Evolutionary conservation across 1,140 invertebrate species (phyloP).

Genomic region (Trachymyrmex cornetzi): DNA sequence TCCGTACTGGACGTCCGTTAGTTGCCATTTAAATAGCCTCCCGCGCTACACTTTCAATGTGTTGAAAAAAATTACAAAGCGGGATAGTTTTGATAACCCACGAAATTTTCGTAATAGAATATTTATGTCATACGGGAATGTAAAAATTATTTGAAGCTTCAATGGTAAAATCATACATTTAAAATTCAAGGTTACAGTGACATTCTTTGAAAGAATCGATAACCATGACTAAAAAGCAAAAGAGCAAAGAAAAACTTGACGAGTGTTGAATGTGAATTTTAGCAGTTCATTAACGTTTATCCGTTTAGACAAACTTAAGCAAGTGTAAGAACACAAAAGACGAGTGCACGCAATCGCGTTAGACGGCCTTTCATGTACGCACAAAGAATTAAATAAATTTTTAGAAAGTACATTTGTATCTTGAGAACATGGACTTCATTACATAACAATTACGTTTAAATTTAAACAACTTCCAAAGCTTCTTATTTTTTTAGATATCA

Average conservation of each 20-base stretch:
- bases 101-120: neutral
- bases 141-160: neutral
- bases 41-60: neutral
- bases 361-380: constrained; percentile 5
- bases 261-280: constrained; percentile 74
- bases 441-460: neutral
- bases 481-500: neutral
- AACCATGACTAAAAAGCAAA: constrained; percentile 40
- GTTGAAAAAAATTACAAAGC: constrained; percentile 5
- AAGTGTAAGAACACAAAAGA: constrained; percentile 39
- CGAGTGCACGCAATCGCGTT: constrained; percentile 12
- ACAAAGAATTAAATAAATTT: constrained; percentile 70
- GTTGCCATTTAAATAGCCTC: constrained; percentile 8
- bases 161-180: neutral
- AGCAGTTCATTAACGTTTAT: constrained; percentile 79
- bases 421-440: neutral
- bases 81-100: neutral
- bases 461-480: neutral
- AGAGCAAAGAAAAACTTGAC: constrained; percentile 47
- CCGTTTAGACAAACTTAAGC: constrained; percentile 76
- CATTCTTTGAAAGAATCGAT: constrained; percentile 39
- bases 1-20: neutral
- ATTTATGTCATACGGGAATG: neutral
- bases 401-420: neutral
- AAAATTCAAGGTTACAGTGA: neutral